Evolutionary conservation across 2,888 invertebrate genomes (phyloP).

Genomic region (Agonopterix arenella): DNA sequence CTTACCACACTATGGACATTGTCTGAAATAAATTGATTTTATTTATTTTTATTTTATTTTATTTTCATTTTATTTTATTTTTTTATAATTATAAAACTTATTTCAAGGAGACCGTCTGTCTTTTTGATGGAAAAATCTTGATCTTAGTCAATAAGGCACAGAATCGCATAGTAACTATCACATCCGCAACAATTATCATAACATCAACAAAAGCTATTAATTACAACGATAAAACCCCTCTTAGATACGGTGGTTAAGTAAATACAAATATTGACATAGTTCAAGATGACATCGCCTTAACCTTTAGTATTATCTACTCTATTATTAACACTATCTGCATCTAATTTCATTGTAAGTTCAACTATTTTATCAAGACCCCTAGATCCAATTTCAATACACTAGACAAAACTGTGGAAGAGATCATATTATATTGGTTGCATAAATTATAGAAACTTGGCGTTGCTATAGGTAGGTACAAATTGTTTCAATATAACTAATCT

Average conservation of each 20-base stretch:
- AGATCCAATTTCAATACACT: background rate
- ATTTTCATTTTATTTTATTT: too few species aligned
- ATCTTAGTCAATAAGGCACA: too few species aligned
- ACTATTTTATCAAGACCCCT: conserved; percentile 10
- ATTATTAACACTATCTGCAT: conserved; percentile 53
- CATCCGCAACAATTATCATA: conserved; percentile 41
- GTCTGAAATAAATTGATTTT: too few species aligned
- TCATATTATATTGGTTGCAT: too few species aligned
- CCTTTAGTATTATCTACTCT: conserved; percentile 48
- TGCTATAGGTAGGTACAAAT: too few species aligned
- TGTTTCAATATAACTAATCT: too few species aligned
- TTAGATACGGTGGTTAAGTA: conserved; percentile 5
- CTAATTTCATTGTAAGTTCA: conserved; percentile 34
- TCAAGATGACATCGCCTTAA: conserved; percentile 64
- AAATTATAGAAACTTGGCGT: too few species aligned
- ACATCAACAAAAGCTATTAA: conserved; percentile 40
- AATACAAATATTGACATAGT: conserved; percentile 64
- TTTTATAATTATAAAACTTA: too few species aligned
- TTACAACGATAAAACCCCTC: conserved; percentile 14
- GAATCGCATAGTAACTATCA: conserved; percentile 32
- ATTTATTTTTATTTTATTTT: too few species aligned
- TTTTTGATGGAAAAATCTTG: too few species aligned
- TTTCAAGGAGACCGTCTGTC: too few species aligned
- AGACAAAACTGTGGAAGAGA: background rate
- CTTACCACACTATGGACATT: too few species aligned